Evolutionary conservation across 2,113 vertebrate genomes (phyloP).

Genomic region (Peucedramus taeniatus): DNA sequence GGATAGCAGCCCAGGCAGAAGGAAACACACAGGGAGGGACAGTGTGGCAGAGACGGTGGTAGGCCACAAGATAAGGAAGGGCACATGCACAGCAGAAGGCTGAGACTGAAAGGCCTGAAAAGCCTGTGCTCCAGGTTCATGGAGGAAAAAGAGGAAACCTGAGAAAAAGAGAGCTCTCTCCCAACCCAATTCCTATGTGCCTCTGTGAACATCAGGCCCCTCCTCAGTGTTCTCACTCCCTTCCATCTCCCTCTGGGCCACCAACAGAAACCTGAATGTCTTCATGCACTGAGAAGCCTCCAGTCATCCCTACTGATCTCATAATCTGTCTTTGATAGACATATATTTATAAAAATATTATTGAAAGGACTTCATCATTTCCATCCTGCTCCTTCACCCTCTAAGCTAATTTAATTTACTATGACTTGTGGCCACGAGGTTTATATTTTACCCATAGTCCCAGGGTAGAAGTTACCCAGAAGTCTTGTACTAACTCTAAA

Average conservation of each 20-base stretch:
- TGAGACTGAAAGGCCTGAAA: not conserved
- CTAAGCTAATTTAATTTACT: not conserved
- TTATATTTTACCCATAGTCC: not conserved
- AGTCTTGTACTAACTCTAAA: not conserved
- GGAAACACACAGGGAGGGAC: fast-evolving
- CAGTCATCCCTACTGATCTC: not conserved
- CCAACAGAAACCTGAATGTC: not conserved
- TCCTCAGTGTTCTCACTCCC: not conserved
- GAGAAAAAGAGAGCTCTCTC: not conserved
- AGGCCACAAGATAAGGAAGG: not conserved
- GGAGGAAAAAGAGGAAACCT: not conserved
- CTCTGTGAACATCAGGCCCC: not conserved
- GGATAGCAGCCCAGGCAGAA: not conserved
- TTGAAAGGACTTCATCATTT: not conserved
- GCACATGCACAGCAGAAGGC: not conserved
- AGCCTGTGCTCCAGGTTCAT: not conserved
- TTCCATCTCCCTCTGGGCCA: not conserved
- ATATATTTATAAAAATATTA: not conserved
- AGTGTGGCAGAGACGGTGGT: not conserved
- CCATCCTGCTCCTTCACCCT: not conserved
- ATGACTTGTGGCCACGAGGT: not conserved
- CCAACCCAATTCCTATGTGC: too few relatives aligned
- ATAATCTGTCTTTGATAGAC: not conserved
- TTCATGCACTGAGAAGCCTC: not conserved
- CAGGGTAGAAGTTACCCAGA: not conserved